Conservation (phyloP, 2,113 vertebrate genomes). For the Hymenochirus boettgeri region DNA sequence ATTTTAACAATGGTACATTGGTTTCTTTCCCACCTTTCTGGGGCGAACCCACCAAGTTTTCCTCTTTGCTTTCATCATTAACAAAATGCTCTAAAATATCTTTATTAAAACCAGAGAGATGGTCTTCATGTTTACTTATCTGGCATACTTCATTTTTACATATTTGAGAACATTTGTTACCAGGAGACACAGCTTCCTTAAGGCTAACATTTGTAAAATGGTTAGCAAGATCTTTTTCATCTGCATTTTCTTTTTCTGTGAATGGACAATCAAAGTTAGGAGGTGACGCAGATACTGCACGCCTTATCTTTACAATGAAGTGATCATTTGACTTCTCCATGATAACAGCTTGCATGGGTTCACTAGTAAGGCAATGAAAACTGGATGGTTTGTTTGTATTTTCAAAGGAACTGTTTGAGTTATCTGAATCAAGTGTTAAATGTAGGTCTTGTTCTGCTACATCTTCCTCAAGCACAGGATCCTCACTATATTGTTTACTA, state of each 20-base stretch:
- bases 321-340: constrained; percentile 95
- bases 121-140: too few species aligned
- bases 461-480: constrained; percentile 87
- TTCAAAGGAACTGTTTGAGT: constrained; percentile 71
- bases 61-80: not conserved
- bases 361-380: constrained; percentile 79
- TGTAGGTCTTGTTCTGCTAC: constrained; percentile 91
- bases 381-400: constrained; percentile 50
- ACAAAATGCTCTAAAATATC: not conserved
- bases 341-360: constrained; percentile 91
- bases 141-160: constrained; percentile 1
- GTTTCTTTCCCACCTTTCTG: not conserved
- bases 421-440: constrained; percentile 88
- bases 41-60: too few species aligned
- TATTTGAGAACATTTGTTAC: constrained; percentile 15
- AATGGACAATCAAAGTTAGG: constrained; percentile 28
- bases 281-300: constrained; percentile 54
- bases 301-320: constrained; percentile 89
- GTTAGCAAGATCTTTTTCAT: constrained; percentile 31
- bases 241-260: not conserved
- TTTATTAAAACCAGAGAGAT: too few species aligned
- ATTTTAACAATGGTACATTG: not conserved
- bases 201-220: constrained; percentile 35
- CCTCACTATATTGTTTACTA: constrained; percentile 84
- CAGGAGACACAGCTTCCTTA: constrained; percentile 29